These are phyloP conservation scores for Pedionomus torquatus DNA, from an alignment of 2,113 vertebrate species.

Conservation along the genomic window DNA sequence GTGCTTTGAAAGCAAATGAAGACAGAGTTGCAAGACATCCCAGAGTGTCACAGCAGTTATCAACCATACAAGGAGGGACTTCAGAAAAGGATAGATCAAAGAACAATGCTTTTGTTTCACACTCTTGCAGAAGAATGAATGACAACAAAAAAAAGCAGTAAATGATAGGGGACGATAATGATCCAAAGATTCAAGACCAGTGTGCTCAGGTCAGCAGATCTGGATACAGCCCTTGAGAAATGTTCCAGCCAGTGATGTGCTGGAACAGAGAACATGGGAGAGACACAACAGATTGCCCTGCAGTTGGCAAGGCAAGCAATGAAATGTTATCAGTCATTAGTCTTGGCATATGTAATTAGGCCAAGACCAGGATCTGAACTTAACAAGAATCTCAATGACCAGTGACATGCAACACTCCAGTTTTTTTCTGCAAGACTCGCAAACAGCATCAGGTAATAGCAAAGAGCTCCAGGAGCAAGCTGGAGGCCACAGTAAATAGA, in stretches of 20 bases:
- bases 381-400: not conserved
- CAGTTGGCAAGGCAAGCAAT: not conserved
- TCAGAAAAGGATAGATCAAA: not conserved
- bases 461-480: not conserved
- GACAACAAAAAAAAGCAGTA: not conserved
- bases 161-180: not conserved
- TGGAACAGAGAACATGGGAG: not conserved
- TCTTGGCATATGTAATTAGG: not conserved
- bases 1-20: conserved; percentile 34
- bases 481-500: not conserved
- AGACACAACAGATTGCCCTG: not conserved
- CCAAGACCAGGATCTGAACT: not conserved
- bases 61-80: not conserved
- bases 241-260: fast-evolving
- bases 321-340: not conserved
- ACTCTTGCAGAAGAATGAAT: not conserved
- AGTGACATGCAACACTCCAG: not conserved
- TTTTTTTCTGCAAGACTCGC: not conserved
- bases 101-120: not conserved
- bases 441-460: not conserved
- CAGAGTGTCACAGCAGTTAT: not conserved
- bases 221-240: not conserved
- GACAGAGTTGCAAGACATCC: not conserved
- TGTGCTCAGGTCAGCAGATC: not conserved
- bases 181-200: not conserved